phyloP scores from a whole-genome alignment of 1,140 invertebrate genomes.

The Paralvinella palmiformis region DNA sequence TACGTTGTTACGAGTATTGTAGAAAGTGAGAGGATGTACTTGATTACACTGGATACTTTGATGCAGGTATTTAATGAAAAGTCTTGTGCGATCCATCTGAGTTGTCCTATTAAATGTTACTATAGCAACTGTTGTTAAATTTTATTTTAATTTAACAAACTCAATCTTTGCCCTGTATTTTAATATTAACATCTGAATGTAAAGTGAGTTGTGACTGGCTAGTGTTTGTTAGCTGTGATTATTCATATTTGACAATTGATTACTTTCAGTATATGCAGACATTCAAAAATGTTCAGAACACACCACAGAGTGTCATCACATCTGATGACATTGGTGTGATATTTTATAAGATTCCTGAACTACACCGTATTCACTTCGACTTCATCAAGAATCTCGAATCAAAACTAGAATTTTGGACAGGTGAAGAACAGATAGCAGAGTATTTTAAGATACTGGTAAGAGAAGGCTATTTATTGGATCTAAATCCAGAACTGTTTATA shows the following conservation, averaged over 20 bases:
- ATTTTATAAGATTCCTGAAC: conserved; percentile 86
- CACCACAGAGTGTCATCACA: conserved; percentile 81
- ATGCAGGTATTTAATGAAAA: conserved; percentile 60
- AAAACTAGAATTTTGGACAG: conserved; percentile 62
- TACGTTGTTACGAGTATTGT: conserved; percentile 82
- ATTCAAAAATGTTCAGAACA: conserved; percentile 75
- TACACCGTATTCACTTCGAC: conserved; percentile 71
- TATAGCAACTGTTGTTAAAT: not conserved
- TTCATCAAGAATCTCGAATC: conserved; percentile 68
- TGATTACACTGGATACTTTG: conserved; percentile 81
- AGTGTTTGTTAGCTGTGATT: conserved; percentile 4
- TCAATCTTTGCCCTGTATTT: not conserved
- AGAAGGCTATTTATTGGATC: not conserved
- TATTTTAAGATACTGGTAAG: conserved; percentile 67
- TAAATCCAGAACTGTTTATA: not conserved
- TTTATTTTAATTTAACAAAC: conserved; percentile 7
- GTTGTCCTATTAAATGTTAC: not conserved
- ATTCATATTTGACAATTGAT: conserved; percentile 1
- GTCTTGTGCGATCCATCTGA: not conserved
- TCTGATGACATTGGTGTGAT: conserved; percentile 83
- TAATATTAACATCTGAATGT: not conserved
- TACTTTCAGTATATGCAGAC: conserved; percentile 83
- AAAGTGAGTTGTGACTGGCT: not conserved
- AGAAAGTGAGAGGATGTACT: conserved; percentile 82
- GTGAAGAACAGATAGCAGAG: conserved; percentile 63